phyloP scores from a whole-genome alignment of 1,140 invertebrate genomes.

The Drosophila biarmipes region DNA sequence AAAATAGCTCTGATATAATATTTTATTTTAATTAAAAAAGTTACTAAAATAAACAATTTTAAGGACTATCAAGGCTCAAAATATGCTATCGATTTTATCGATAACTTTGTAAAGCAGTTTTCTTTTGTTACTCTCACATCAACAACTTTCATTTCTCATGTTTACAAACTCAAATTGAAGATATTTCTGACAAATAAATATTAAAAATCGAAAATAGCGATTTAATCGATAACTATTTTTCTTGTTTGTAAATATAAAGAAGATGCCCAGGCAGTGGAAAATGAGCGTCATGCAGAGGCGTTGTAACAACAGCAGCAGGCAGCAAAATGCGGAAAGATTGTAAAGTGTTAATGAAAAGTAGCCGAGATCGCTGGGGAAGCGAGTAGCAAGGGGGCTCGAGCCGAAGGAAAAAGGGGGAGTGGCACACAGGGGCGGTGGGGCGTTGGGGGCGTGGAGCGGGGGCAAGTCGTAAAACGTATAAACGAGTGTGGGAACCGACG shows the following conservation, averaged over 20 bases:
- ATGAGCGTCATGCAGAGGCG: conserved; percentile 38
- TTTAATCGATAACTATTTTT: not conserved
- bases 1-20: too few relatives aligned
- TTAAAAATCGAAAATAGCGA: too few relatives aligned
- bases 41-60: too few relatives aligned
- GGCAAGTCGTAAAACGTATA: conserved; percentile 68
- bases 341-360: conserved; percentile 83
- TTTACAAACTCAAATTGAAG: too few relatives aligned
- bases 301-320: conserved; percentile 41
- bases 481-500: conserved; percentile 76
- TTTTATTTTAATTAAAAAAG: not conserved
- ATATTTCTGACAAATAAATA: too few relatives aligned
- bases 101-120: not conserved
- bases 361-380: conserved; percentile 38
- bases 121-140: too few relatives aligned
- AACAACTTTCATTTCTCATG: too few relatives aligned
- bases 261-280: not conserved
- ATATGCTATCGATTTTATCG: not conserved
- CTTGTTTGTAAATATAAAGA: not conserved
- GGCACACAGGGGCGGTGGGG: not conserved
- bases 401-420: conserved; percentile 12
- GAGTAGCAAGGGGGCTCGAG: conserved; percentile 15
- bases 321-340: conserved; percentile 79
- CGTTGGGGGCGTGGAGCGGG: conserved; percentile 1
- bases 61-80: too few relatives aligned